Conservation (phyloP, 2,888 invertebrate species). For the Bursaphelenchus okinawaensis region DNA sequence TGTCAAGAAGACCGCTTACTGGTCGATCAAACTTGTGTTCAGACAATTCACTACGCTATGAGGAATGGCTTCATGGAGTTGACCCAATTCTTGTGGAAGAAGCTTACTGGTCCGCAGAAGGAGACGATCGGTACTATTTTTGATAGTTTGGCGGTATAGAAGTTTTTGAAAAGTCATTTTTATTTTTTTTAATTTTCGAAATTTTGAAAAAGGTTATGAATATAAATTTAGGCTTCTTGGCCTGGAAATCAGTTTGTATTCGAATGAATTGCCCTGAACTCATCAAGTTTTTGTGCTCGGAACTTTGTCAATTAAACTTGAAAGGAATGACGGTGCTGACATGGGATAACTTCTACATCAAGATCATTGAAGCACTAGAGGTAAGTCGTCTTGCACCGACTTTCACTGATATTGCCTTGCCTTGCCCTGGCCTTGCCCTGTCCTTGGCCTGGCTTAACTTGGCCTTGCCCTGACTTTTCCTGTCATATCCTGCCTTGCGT, state of each 20-base stretch:
- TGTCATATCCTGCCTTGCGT: too few relatives aligned
- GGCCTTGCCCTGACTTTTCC: too few relatives aligned
- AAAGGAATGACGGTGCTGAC: conserved; percentile 32
- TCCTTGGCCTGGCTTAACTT: too few relatives aligned
- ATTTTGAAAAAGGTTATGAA: neutral
- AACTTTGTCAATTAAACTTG: conserved; percentile 27
- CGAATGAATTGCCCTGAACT: conserved; percentile 29
- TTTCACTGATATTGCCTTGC: too few relatives aligned
- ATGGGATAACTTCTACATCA: conserved; percentile 37
- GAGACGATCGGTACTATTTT: conserved; percentile 27
- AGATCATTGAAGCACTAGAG: conserved; percentile 29
- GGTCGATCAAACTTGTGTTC: conserved; percentile 24
- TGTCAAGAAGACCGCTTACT: conserved; percentile 30
- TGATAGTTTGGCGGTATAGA: neutral
- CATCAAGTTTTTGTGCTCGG: conserved; percentile 29
- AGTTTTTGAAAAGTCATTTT: neutral
- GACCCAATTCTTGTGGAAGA: conserved; percentile 25
- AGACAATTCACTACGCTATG: conserved; percentile 34
- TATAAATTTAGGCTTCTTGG: conserved; percentile 29
- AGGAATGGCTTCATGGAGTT: conserved; percentile 32
- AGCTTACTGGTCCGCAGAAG: conserved; percentile 24
- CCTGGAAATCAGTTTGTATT: conserved; percentile 37
- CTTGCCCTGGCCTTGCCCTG: too few relatives aligned
- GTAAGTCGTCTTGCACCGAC: too few relatives aligned
- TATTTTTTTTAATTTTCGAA: too few relatives aligned